Percentiles rank a stretch among this genome's conserved stretches.
These are phyloP conservation scores for Pseudomyrmex concolor DNA, from an alignment of 1,140 invertebrate species.

Conservation along the genomic window DNA sequence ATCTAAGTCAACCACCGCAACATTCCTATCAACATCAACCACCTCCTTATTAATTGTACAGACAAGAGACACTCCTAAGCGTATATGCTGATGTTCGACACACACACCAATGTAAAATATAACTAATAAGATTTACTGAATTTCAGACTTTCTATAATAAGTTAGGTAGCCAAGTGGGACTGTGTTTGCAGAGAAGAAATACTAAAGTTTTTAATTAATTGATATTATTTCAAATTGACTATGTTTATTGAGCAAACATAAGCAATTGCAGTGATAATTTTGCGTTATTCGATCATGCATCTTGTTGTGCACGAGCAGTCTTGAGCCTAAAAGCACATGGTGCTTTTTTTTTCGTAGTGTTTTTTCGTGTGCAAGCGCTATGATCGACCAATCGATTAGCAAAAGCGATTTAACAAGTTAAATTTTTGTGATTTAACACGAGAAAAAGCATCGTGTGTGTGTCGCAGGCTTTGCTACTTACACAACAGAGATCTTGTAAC, in stretches of 20 bases:
- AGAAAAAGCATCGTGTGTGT: neutral
- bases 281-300: no score
- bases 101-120: neutral
- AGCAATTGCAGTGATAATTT: no score
- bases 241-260: no score
- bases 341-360: no score
- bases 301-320: no score
- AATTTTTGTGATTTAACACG: no score
- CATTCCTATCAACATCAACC: constrained; percentile 85
- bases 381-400: no score
- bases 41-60: constrained; percentile 84
- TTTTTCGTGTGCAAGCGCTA: no score
- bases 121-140: constrained; percentile 2
- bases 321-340: no score
- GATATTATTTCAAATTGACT: no score
- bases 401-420: no score
- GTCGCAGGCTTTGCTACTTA: neutral
- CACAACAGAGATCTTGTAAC: constrained; percentile 10
- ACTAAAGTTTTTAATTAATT: neutral
- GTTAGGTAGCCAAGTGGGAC: neutral
- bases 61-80: constrained; percentile 21
- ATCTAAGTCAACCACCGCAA: constrained; percentile 84
- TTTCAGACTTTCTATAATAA: neutral
- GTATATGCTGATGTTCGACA: neutral
- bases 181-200: neutral